A percentile compares a stretch with the other conserved stretches of the same genome.
Conservation (phyloP, 1,140 invertebrate species). For the Microplitis mediator region DNA sequence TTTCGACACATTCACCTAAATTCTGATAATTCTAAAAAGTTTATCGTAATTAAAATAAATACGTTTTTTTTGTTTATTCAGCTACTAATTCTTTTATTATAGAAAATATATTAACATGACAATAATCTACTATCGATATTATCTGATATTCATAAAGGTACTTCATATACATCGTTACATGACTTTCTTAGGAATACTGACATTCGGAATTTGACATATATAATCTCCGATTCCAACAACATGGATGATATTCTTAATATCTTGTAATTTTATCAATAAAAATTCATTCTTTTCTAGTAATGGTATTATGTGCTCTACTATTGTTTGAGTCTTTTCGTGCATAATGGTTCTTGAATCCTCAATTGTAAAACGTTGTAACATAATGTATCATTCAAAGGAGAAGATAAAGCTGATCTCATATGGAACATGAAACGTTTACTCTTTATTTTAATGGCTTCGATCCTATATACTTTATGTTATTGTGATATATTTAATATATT, state of each 20-base stretch:
- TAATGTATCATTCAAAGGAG: background rate
- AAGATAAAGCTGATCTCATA: no score
- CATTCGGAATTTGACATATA: background rate
- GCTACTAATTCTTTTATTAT: no score
- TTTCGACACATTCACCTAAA: no score
- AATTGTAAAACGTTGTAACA: background rate
- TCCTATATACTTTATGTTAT: no score
- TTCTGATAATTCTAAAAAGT: no score
- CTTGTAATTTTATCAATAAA: background rate
- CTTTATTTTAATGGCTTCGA: no score
- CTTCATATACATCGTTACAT: background rate
- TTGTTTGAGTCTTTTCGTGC: background rate
- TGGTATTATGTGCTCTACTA: background rate
- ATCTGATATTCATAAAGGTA: background rate
- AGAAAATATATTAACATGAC: no score
- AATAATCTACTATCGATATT: no score
- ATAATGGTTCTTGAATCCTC: background rate
- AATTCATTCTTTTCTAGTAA: background rate
- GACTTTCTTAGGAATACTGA: background rate
- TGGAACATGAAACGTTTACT: no score
- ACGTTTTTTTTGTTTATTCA: no score
- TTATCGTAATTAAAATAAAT: no score
- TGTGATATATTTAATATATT: no score
- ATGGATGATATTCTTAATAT: background rate
- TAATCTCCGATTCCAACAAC: background rate